Evolutionary conservation across 2,888 invertebrate species (phyloP).

Genomic region (Eledona agricola): DNA sequence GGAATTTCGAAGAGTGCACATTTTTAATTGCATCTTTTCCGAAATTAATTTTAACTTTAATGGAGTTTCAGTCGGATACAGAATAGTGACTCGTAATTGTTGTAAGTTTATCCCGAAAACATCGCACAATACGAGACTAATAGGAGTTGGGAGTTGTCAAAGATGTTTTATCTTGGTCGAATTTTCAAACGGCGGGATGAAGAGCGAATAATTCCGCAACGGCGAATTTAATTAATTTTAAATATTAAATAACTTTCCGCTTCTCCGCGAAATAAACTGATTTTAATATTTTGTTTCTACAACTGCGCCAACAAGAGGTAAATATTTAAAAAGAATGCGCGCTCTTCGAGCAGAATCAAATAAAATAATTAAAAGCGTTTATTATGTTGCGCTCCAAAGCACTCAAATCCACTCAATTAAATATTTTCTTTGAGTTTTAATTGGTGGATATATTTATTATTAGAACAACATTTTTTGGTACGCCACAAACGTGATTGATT

Average conservation of each 20-base stretch:
- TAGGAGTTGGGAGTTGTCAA: neutral
- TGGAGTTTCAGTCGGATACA: constrained; percentile 11
- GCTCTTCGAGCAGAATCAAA: constrained; percentile 8
- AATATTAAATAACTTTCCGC: constrained; percentile 20
- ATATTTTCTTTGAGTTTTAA: too few species aligned
- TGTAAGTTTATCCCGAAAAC: constrained; percentile 7
- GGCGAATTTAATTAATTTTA: constrained; percentile 20
- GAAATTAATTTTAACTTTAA: constrained; percentile 32
- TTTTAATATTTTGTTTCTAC: constrained; percentile 20
- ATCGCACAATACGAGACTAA: constrained; percentile 1
- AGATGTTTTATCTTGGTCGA: too few species aligned
- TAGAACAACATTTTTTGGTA: too few species aligned
- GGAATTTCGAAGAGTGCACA: constrained; percentile 33
- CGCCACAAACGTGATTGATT: too few species aligned
- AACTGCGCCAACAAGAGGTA: constrained; percentile 14
- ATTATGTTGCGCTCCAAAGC: constrained; percentile 3
- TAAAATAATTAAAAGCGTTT: constrained; percentile 1
- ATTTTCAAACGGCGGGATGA: neutral
- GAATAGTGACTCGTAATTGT: constrained; percentile 11
- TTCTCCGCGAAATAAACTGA: constrained; percentile 5
- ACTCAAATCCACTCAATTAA: constrained; percentile 1
- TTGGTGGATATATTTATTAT: too few species aligned
- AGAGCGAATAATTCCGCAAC: constrained; percentile 4
- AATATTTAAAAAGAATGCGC: constrained; percentile 23
- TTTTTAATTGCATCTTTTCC: constrained; percentile 38